phyloP scores from a whole-genome alignment of 2,888 invertebrate species.

The Serripes groenlandicus region DNA sequence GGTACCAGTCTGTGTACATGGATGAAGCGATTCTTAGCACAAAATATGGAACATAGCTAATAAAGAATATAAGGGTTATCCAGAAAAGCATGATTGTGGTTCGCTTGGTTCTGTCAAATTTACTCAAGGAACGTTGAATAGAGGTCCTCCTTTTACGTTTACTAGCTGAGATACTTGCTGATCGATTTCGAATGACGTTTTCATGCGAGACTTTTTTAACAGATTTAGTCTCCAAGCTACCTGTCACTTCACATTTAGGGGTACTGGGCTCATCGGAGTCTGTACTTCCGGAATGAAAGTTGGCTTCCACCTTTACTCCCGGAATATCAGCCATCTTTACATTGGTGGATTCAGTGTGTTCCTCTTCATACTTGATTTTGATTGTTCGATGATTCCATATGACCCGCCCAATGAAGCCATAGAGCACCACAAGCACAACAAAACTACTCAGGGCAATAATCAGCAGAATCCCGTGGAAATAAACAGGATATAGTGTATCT shows the following conservation, averaged over 20 bases:
- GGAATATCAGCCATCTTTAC: slow-evolving; percentile 33
- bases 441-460: slow-evolving; percentile 60
- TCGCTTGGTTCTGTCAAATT: slow-evolving; percentile 56
- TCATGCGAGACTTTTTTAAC: neutral
- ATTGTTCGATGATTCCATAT: slow-evolving; percentile 62
- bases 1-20: slow-evolving; percentile 45
- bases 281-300: slow-evolving; percentile 56
- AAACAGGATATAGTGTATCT: slow-evolving; percentile 50
- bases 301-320: slow-evolving; percentile 27
- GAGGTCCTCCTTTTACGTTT: slow-evolving; percentile 17
- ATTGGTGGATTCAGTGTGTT: slow-evolving; percentile 44
- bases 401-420: slow-evolving; percentile 62
- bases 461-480: slow-evolving; percentile 59
- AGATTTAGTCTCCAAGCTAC: neutral
- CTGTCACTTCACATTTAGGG: neutral
- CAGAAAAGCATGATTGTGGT: slow-evolving; percentile 64
- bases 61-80: slow-evolving; percentile 59
- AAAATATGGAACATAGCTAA: slow-evolving; percentile 64
- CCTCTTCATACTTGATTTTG: slow-evolving; percentile 26
- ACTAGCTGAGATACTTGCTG: neutral
- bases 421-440: slow-evolving; percentile 54
- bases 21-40: slow-evolving; percentile 46
- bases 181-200: slow-evolving; percentile 13
- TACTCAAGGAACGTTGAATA: slow-evolving; percentile 31
- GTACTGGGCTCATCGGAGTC: slow-evolving; percentile 28